Evolutionary conservation across 2,797 vertebrate species (phyloP).

Genomic region (Rhyacichthys aspro): DNA sequence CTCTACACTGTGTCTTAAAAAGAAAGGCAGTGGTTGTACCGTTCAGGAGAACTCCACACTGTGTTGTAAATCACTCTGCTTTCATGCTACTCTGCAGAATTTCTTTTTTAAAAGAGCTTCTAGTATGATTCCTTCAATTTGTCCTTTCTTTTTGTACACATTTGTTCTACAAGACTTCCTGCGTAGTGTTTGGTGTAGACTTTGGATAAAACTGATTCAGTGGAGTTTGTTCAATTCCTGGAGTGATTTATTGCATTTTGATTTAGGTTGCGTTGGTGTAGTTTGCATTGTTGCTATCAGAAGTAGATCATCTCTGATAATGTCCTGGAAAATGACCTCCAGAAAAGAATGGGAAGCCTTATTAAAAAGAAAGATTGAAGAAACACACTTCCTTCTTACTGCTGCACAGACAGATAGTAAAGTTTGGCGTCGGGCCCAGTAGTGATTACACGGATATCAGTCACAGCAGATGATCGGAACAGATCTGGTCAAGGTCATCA

Average conservation of each 20-base stretch:
- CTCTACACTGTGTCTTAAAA: constrained; percentile 56
- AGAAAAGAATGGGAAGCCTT: not conserved
- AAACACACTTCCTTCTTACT: constrained; percentile 20
- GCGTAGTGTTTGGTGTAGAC: no score
- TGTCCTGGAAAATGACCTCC: not conserved
- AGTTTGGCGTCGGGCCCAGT: constrained; percentile 40
- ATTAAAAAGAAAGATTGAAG: constrained; percentile 10
- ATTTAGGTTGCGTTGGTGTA: not conserved
- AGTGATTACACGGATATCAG: constrained; percentile 63
- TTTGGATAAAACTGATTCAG: no score
- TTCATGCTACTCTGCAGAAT: constrained; percentile 22
- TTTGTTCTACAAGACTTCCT: constrained; percentile 16
- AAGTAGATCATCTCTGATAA: no score
- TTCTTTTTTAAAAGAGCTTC: constrained; percentile 29
- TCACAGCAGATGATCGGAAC: constrained; percentile 63
- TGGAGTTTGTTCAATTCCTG: no score
- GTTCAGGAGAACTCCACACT: constrained; percentile 33
- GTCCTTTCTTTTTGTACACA: constrained; percentile 17
- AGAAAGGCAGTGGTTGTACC: constrained; percentile 30
- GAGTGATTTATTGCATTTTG: not conserved
- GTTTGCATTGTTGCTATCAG: no score
- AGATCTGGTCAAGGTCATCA: constrained; percentile 69
- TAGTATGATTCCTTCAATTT: constrained; percentile 11
- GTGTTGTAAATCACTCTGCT: constrained; percentile 50
- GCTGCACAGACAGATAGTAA: constrained; percentile 36